Evolutionary conservation across 2,797 vertebrate species (phyloP).

Genomic region (Buceros bicornis): DNA sequence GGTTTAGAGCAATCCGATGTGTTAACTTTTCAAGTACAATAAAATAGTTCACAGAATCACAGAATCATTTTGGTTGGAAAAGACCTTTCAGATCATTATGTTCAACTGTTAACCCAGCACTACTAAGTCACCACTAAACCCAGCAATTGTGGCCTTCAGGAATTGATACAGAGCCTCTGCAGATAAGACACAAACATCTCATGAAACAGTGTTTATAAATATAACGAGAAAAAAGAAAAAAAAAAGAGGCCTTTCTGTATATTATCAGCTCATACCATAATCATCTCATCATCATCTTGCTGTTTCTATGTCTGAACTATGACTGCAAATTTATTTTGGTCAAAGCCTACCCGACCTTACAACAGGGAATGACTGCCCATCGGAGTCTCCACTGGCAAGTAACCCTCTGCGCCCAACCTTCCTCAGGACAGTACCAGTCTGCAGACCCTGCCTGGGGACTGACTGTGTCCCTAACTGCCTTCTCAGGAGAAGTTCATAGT

Average conservation of each 20-base stretch:
- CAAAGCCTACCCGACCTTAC: not conserved
- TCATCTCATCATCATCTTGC: not conserved
- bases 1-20: not conserved
- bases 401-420: not conserved
- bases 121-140: too few relatives aligned
- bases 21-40: not conserved
- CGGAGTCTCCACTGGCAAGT: not conserved
- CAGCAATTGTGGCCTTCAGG: not conserved
- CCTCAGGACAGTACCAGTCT: rapidly evolving
- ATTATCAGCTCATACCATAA: not conserved
- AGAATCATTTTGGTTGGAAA: too few relatives aligned
- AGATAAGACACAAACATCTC: not conserved
- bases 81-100: too few relatives aligned
- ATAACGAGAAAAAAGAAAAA: not conserved
- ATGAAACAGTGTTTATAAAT: not conserved
- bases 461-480: not conserved
- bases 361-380: not conserved
- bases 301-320: not conserved
- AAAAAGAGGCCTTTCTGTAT: not conserved
- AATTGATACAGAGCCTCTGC: not conserved
- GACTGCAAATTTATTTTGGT: not conserved
- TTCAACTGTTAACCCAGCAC: too few relatives aligned
- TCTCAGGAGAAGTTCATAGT: not conserved
- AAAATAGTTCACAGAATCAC: not conserved
- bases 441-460: not conserved